A percentile compares a stretch with the other conserved stretches of the same genome.
These are phyloP conservation scores for Drosophila neotestacea DNA, from an alignment of 2,888 invertebrate genomes.

Conservation along the genomic window DNA sequence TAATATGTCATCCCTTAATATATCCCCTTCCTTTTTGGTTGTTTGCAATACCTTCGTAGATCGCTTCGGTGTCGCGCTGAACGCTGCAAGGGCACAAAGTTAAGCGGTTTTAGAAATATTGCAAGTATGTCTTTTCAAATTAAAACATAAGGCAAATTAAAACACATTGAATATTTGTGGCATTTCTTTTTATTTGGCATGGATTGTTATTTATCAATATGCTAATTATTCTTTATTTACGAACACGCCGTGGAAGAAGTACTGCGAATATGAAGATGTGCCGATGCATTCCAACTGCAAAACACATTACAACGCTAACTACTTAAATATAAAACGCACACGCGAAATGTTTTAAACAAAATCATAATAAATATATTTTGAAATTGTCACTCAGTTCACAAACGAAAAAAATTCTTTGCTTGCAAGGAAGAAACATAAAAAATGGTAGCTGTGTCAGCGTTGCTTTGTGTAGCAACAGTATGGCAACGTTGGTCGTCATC, in stretches of 20 bases:
- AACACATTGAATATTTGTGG: conserved; percentile 36
- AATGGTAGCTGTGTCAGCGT: conserved; percentile 42
- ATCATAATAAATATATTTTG: conserved; percentile 1
- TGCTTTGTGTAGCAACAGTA: conserved; percentile 24
- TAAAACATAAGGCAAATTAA: conserved; percentile 22
- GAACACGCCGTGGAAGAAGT: conserved; percentile 30
- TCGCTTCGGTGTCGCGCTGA: background rate
- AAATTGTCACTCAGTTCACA: conserved; percentile 4
- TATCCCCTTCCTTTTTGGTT: conserved; percentile 13
- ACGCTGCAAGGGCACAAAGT: conserved; percentile 23
- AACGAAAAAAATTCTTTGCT: conserved; percentile 15
- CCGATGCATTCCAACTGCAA: background rate
- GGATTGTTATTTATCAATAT: conserved; percentile 9
- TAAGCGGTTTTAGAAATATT: background rate
- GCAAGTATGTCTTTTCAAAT: background rate
- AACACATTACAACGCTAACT: conserved; percentile 1
- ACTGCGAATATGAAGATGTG: background rate
- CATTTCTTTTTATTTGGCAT: conserved; percentile 35
- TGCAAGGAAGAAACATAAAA: conserved; percentile 30
- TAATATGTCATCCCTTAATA: conserved; percentile 3
- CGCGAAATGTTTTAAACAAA: background rate
- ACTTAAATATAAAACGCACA: background rate
- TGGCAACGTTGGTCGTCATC: conserved; percentile 18
- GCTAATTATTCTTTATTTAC: conserved; percentile 22
- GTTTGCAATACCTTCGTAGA: background rate